Base-by-base conservation (phyloP, 2,888 invertebrate genomes). In the Pheosia gnoma region DNA sequence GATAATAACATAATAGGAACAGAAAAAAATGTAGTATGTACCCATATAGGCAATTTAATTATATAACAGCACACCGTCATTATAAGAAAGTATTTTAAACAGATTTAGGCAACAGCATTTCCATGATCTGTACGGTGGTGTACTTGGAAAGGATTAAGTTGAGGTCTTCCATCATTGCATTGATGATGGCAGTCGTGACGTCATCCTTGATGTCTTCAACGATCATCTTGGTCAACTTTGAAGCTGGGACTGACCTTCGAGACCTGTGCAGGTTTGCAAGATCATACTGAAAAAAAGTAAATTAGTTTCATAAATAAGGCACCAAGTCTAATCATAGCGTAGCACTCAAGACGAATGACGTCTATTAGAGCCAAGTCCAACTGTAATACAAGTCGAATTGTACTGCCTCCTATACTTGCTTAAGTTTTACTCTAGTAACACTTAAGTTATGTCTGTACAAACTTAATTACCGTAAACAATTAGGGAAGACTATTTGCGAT, bases 171-270 rank as follows among this genome's bases (percentile, higher is more conserved):
- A 53, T 9, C 10, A 53, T 37, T 8, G 9, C 53, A 0, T 9
- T 5, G 11, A 11, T 37, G 37, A 53, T 5, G 10, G 37, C 53
- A 3, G 5, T 4, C 3, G 37, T 38, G 9, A 53, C 10, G 4
- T 53, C 53, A 4, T 53, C 37, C 11, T 53, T 36, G 4, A 53
- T 3, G 11, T 53, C 53, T 11, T 53, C 2, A 8, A 11, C 9
- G 5, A 53, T 4, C 4, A 10, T 4, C 37, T 5, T 9, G 37
- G 53, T 53, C 37, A 53, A 2, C 37, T 53, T 11, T 9, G 53
- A 53, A 10, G 53, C 53, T 53, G 53, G 37, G 5, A 53, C 38
- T 3, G 53, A 53, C 53, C 53, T 53, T 13, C 53, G 53, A 7
- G 37, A 3, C 53, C 53, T 53, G 1, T 4, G 10, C n/a, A 37